These are phyloP conservation scores for Ornithoptera alexandrae DNA, from an alignment of 2,888 invertebrate genomes.

Conservation along the genomic window DNA sequence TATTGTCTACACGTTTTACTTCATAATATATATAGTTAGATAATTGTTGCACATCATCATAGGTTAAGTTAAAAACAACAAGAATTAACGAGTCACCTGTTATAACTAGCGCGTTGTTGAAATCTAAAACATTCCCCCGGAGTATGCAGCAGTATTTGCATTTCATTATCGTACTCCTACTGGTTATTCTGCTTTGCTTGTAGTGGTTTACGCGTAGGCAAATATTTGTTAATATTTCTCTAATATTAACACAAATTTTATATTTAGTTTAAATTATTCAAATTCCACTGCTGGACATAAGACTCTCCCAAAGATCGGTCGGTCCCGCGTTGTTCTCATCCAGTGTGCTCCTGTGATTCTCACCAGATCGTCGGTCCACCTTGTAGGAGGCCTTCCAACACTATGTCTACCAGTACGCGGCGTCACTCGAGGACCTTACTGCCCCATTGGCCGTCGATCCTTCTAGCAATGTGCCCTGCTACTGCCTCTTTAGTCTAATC, in stretches of 20 bases:
- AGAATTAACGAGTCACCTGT: conserved; percentile 48
- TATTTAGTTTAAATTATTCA: not conserved
- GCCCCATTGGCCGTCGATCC: too few species aligned
- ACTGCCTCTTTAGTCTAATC: too few species aligned
- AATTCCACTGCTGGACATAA: too few species aligned
- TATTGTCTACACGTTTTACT: not conserved
- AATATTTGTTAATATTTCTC: conserved; percentile 30
- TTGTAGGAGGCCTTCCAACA: too few species aligned
- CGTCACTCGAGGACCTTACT: too few species aligned
- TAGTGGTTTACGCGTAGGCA: conserved; percentile 33
- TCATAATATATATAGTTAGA: conserved; percentile 1
- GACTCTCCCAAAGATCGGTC: too few species aligned
- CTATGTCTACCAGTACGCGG: too few species aligned
- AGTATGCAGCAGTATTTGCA: conserved; percentile 60
- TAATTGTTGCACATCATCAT: not conserved
- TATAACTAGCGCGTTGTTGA: conserved; percentile 42
- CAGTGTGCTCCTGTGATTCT: too few species aligned
- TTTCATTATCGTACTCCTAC: conserved; percentile 57
- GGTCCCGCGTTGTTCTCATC: too few species aligned
- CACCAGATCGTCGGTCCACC: too few species aligned
- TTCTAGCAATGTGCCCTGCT: too few species aligned
- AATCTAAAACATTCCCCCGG: conserved; percentile 49
- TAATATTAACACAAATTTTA: conserved; percentile 8
- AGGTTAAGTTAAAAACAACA: conserved; percentile 4
- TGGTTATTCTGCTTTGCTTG: conserved; percentile 36